Percentiles rank a stretch among this genome's conserved stretches.
Evolutionary conservation across 2,888 invertebrate species (phyloP).

Genomic region (Yponomeuta sedellus): DNA sequence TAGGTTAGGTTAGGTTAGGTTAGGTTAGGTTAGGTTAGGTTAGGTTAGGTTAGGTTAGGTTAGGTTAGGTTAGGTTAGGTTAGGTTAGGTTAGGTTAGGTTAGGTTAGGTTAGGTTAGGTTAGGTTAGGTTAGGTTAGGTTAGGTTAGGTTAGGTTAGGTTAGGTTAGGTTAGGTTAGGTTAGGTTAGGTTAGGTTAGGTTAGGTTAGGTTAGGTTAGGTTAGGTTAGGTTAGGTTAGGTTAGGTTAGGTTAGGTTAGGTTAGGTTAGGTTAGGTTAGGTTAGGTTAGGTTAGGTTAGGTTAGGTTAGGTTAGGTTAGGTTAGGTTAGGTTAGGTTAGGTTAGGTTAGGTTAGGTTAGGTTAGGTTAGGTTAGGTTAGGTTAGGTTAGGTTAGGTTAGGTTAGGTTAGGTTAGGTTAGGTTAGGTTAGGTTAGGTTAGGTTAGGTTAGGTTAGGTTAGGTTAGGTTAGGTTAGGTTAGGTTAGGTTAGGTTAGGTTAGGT

Average conservation of each 20-base stretch:
- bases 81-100: conserved; percentile 23
- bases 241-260: conserved; percentile 16
- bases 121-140: conserved; percentile 21
- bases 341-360: background rate
- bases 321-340: conserved; percentile 20
- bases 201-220: conserved; percentile 21
- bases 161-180: conserved; percentile 23
- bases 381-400: conserved; percentile 16
- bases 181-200: conserved; percentile 21
- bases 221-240: conserved; percentile 23
- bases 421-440: too few relatives aligned
- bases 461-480: conserved; percentile 2
- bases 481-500: conserved; percentile 15
- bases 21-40: conserved; percentile 23
- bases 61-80: conserved; percentile 24
- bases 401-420: background rate
- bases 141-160: conserved; percentile 23
- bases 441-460: background rate
- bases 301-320: conserved; percentile 19
- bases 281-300: conserved; percentile 21
- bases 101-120: conserved; percentile 21
- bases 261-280: conserved; percentile 19
- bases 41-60: conserved; percentile 24
- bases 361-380: too few relatives aligned
- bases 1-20: conserved; percentile 23